phyloP scores from a whole-genome alignment of 2,113 vertebrate species.

The Cygnus buccinator region DNA sequence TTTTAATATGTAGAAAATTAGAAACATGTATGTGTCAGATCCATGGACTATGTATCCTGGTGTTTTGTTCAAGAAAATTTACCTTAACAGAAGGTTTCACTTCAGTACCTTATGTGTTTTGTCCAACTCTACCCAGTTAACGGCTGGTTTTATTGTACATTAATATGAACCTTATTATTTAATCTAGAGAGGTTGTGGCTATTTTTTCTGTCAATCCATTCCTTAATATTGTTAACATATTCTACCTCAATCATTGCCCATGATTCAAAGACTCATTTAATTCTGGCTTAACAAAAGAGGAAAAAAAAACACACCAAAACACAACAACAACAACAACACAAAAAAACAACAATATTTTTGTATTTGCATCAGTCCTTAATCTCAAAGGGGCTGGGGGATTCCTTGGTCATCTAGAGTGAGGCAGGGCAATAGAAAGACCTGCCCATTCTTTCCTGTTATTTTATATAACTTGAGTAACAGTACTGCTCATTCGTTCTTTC shows the following conservation, averaged over 20 bases:
- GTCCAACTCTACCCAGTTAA: background rate
- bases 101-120: background rate
- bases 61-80: background rate
- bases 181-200: background rate
- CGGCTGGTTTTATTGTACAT: background rate
- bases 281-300: background rate
- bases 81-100: background rate
- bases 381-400: background rate
- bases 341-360: background rate
- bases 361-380: background rate
- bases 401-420: background rate
- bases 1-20: background rate
- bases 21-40: fast-evolving
- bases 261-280: background rate
- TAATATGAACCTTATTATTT: background rate
- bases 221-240: background rate
- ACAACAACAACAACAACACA: background rate
- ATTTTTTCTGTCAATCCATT: background rate
- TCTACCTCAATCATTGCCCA: background rate
- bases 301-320: background rate
- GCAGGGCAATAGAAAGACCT: background rate
- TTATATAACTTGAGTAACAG: background rate
- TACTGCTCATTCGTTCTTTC: background rate
- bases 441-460: background rate
- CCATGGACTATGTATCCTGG: background rate